Base-by-base conservation (phyloP, 2,888 invertebrate species). In the Hypolimnas misippus region DNA sequence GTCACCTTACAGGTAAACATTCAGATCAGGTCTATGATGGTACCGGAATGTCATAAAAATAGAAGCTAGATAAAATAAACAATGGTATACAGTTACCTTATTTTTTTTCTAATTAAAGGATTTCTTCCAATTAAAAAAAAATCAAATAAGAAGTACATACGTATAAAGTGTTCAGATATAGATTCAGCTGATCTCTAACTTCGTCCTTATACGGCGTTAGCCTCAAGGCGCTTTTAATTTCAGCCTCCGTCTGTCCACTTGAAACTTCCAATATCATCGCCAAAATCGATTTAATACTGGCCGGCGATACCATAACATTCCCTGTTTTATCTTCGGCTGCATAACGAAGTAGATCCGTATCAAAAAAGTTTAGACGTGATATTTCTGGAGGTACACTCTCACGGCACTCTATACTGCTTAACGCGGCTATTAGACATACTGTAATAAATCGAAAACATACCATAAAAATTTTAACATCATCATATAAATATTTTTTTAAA, bases 241-340 rank as follows among this genome's bases (percentile, higher is more conserved):
- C 94, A 7, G 82, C 77, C 3, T 93, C 93, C 10, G 94, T 94
- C 0, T 73, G 70, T 3, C 94, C 94, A 8, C 74, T 76, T 0
- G 95, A 93, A 17, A 94, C 95, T 82, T 95, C 95, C 49, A 94
- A 77, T 42, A 95, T 71, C 92, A 95, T 93, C 5, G 93, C 93
- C 52, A 96, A 76, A 0, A 93, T 93, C 0, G 93, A 87, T 78
- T 95, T 95, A 25, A 95, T 87, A 75, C 95, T 95, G 61, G 93
- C 93, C 14, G 95, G 94, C n/a, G 95, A 95, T 2, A 95, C 78
- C 75, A 95, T 87, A 33, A 95, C 87, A 76, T 95, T 95, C 21
- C 93, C 93, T 7, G 40, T 65, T 44, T 75, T 81, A 8, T 81
- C 81, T 63, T 86, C 88, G 0, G 85, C 79, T 0, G 83, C 73